These are phyloP conservation scores for Arion vulgaris DNA, from an alignment of 1,140 invertebrate genomes.

Conservation along the genomic window DNA sequence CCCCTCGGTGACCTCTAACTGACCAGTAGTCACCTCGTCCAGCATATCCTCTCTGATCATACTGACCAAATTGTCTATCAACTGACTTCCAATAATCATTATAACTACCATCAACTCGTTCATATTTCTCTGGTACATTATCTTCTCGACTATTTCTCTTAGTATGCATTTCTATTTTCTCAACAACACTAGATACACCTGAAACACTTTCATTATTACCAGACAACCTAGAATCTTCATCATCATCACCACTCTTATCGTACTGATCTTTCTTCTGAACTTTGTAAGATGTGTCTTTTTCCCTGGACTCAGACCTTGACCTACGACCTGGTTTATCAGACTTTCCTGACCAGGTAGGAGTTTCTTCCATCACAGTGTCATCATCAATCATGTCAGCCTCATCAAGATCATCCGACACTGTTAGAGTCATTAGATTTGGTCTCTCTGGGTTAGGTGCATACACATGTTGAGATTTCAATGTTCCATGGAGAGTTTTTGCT, in stretches of 20 bases:
- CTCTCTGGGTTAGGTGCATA: constrained; percentile 46
- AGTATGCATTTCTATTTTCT: not conserved
- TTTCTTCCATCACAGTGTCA: constrained; percentile 28
- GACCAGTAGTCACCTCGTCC: not conserved
- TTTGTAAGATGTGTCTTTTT: constrained; percentile 23
- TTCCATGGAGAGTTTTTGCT: constrained; percentile 48
- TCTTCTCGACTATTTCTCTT: constrained; percentile 15
- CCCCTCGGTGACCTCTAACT: not conserved
- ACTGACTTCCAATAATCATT: constrained; percentile 10
- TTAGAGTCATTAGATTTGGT: constrained; percentile 53
- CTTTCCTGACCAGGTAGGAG: constrained; percentile 14
- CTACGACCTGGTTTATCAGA: not conserved
- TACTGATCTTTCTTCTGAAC: constrained; percentile 28
- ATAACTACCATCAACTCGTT: not conserved
- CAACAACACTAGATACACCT: constrained; percentile 21
- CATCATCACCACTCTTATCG: constrained; percentile 8
- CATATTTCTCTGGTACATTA: constrained; percentile 10
- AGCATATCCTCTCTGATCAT: not conserved
- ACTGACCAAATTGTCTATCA: constrained; percentile 1
- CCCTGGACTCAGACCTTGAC: constrained; percentile 32
- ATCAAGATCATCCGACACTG: constrained; percentile 43
- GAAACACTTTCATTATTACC: not conserved
- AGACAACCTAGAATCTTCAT: constrained; percentile 10
- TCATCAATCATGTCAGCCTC: constrained; percentile 44
- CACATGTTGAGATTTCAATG: constrained; percentile 36